phyloP scores from a whole-genome alignment of 2,113 vertebrate species.

The Cygnus buccinator region DNA sequence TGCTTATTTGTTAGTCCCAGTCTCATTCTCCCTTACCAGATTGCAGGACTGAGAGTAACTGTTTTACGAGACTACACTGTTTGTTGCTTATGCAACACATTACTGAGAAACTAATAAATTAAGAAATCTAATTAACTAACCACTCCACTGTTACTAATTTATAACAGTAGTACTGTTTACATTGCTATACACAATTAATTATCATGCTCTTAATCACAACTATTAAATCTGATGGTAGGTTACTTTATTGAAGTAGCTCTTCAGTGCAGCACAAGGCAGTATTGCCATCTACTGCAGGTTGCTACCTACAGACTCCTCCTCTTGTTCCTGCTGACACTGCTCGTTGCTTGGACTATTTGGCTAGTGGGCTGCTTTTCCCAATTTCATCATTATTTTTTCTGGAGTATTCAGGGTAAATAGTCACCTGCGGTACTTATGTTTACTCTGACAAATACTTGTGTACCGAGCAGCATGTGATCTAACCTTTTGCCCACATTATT shows the following conservation, averaged over 20 bases:
- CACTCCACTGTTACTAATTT: neutral
- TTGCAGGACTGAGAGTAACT: neutral
- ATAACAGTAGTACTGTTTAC: neutral
- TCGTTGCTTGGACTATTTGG: neutral
- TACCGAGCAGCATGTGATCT: neutral
- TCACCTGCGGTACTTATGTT: slow-evolving; percentile 1
- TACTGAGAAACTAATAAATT: neutral
- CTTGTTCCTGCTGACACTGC: neutral
- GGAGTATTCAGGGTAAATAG: neutral
- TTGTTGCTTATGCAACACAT: neutral
- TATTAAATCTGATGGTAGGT: neutral
- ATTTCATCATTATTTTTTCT: slow-evolving; percentile 13
- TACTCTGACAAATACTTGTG: neutral
- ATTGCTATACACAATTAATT: neutral
- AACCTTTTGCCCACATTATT: slow-evolving; percentile 14
- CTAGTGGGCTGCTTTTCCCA: neutral
- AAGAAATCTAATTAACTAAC: neutral
- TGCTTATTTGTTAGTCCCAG: neutral
- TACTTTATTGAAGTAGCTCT: neutral
- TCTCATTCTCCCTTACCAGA: neutral
- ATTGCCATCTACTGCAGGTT: neutral
- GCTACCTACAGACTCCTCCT: neutral
- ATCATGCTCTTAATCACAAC: neutral
- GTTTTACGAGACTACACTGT: neutral
- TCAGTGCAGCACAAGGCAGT: neutral